These are phyloP conservation scores for Aythya baeri DNA, from an alignment of 2,113 vertebrate genomes.

Conservation along the genomic window DNA sequence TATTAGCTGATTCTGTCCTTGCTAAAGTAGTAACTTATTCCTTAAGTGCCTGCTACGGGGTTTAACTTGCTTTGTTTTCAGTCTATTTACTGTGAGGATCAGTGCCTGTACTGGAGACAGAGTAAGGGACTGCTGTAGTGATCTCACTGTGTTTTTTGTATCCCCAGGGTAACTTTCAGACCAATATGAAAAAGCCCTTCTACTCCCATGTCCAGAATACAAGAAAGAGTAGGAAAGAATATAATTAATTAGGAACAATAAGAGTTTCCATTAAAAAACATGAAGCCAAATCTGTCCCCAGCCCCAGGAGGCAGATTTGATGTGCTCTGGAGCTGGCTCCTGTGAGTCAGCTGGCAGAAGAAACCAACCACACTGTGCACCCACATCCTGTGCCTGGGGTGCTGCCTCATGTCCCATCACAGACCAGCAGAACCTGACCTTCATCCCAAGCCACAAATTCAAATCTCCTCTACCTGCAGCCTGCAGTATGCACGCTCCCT, in stretches of 20 bases:
- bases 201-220: slow-evolving; percentile 1
- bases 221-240: slow-evolving; percentile 31
- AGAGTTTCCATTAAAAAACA: slow-evolving; percentile 55
- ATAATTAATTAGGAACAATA: slow-evolving; percentile 54
- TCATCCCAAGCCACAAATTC: background rate
- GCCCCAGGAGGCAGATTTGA: slow-evolving; percentile 55
- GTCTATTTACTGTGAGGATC: slow-evolving; percentile 10
- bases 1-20: background rate
- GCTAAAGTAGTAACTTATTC: background rate
- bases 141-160: slow-evolving; percentile 15
- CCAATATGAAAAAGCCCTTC: slow-evolving; percentile 3
- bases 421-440: background rate
- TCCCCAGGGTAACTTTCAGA: slow-evolving; percentile 38
- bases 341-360: slow-evolving; percentile 54
- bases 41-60: background rate
- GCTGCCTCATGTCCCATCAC: background rate
- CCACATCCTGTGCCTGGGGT: slow-evolving; percentile 21
- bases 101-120: background rate
- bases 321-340: slow-evolving; percentile 26
- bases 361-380: background rate
- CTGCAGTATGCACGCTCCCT: background rate
- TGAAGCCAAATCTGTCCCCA: slow-evolving; percentile 30
- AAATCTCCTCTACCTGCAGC: background rate
- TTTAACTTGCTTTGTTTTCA: slow-evolving; percentile 14
- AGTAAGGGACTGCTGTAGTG: background rate